phyloP scores from a whole-genome alignment of 2,888 invertebrate species.

The Cerastis leucographa region DNA sequence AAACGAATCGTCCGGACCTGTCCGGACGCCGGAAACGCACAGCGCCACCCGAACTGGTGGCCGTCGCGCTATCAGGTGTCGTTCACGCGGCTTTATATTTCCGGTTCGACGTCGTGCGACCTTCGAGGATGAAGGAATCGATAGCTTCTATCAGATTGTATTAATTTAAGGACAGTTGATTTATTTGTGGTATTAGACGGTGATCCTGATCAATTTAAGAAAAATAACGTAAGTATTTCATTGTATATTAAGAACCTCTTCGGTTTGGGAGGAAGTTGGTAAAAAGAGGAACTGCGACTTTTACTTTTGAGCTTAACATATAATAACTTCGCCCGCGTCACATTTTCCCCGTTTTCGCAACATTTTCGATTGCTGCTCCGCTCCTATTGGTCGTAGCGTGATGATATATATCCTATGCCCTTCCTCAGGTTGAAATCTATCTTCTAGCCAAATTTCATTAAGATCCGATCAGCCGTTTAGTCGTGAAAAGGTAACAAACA shows the following conservation, averaged over 20 bases:
- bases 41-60: slow-evolving; percentile 71
- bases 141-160: slow-evolving; percentile 29
- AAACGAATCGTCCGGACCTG: slow-evolving; percentile 71
- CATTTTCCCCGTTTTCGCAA: too few relatives aligned
- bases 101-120: slow-evolving; percentile 52
- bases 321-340: too few relatives aligned
- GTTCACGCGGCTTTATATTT: slow-evolving; percentile 70
- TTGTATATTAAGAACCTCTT: not conserved
- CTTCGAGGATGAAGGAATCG: slow-evolving; percentile 46
- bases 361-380: too few relatives aligned
- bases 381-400: too few relatives aligned
- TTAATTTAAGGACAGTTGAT: not conserved
- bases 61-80: slow-evolving; percentile 76
- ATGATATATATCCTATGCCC: too few relatives aligned
- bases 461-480: too few relatives aligned
- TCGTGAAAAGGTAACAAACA: too few relatives aligned
- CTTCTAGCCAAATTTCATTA: too few relatives aligned
- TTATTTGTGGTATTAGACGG: not conserved
- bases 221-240: not conserved
- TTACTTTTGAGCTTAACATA: not conserved
- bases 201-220: not conserved
- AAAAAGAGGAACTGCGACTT: too few relatives aligned
- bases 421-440: too few relatives aligned
- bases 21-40: slow-evolving; percentile 67
- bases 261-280: not conserved